A percentile compares a stretch with the other conserved stretches of the same genome.
These are phyloP conservation scores for Lepeophtheirus nordmannii DNA, from an alignment of 2,888 invertebrate species.

Conservation along the genomic window DNA sequence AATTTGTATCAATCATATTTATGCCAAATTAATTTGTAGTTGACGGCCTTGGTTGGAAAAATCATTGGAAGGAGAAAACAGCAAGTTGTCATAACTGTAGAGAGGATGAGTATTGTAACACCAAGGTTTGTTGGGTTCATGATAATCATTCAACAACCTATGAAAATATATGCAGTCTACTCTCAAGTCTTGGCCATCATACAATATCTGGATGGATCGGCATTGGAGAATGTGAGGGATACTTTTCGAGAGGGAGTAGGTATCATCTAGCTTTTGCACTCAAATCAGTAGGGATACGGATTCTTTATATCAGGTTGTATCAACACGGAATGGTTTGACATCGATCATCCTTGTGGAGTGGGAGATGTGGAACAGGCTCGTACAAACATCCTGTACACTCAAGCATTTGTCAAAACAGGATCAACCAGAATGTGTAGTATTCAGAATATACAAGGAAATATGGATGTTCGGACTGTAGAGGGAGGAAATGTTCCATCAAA, in stretches of 20 bases:
- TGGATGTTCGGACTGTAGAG: neutral
- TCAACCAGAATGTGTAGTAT: too few relatives aligned
- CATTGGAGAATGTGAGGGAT: too few relatives aligned
- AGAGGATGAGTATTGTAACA: neutral
- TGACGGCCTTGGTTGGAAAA: neutral
- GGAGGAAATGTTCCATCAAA: neutral
- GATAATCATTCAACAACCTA: constrained; percentile 1
- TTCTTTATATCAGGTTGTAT: neutral
- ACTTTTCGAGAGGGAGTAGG: too few relatives aligned
- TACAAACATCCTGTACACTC: too few relatives aligned
- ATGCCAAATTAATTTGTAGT: neutral
- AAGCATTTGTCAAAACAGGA: too few relatives aligned
- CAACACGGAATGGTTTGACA: constrained; percentile 9
- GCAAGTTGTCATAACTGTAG: neutral
- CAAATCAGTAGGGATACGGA: too few relatives aligned
- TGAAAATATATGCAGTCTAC: neutral
- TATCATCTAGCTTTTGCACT: too few relatives aligned
- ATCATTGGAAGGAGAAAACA: neutral
- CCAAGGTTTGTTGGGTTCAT: neutral
- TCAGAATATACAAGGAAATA: too few relatives aligned
- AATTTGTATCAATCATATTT: neutral
- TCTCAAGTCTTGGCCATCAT: too few relatives aligned
- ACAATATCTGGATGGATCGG: too few relatives aligned
- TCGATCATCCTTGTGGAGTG: constrained; percentile 7
- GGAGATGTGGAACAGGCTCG: neutral